Evolutionary conservation across 53 echinoderm and acorn worm genomes (phyloP).

Genomic region (Apostichopus leukothele): DNA sequence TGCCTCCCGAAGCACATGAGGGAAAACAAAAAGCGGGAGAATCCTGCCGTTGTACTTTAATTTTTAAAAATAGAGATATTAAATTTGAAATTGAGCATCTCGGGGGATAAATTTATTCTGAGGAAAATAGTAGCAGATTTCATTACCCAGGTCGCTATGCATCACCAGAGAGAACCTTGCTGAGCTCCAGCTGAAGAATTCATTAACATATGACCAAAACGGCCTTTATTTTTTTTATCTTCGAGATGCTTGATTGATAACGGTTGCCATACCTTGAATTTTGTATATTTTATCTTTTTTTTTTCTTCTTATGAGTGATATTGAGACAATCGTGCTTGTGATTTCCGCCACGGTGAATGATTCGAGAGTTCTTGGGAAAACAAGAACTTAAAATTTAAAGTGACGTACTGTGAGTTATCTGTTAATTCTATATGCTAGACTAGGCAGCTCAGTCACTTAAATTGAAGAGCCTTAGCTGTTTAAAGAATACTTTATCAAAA

Average conservation of each 20-base stretch:
- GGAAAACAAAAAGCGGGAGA: too few species aligned
- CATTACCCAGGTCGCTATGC: not conserved
- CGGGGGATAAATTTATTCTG: too few species aligned
- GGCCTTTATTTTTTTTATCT: not conserved
- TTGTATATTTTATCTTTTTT: not conserved
- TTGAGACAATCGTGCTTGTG: not conserved
- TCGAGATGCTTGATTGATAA: not conserved
- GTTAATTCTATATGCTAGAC: too few species aligned
- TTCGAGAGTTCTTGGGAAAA: not conserved
- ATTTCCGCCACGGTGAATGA: not conserved
- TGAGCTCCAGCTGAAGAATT: not conserved
- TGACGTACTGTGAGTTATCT: too few species aligned
- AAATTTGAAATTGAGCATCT: too few species aligned
- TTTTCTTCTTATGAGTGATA: not conserved
- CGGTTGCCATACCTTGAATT: not conserved
- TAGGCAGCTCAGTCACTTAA: too few species aligned
- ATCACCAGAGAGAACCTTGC: not conserved
- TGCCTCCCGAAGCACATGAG: too few species aligned
- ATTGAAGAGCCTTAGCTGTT: too few species aligned
- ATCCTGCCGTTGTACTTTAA: too few species aligned
- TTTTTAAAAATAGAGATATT: too few species aligned
- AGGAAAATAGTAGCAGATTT: too few species aligned
- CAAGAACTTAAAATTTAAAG: not conserved
- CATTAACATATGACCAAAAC: not conserved
- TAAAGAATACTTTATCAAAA: too few species aligned